Evolutionary conservation across 1,140 invertebrate species (phyloP).

Genomic region (Venturia canescens): DNA sequence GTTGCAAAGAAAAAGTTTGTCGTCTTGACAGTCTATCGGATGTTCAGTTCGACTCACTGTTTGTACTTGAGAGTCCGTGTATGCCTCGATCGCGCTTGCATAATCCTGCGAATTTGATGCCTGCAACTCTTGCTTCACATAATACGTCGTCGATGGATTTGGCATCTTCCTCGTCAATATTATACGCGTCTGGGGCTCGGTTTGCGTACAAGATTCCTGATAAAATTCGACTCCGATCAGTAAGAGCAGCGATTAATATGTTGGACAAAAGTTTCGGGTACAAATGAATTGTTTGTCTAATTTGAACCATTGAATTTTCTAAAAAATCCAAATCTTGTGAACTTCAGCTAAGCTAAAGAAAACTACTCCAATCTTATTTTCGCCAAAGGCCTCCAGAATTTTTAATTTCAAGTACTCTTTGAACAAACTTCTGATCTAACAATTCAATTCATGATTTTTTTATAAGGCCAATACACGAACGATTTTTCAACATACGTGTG

Average conservation of each 20-base stretch:
- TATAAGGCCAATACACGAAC: not conserved
- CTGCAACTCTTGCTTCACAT: constrained; percentile 68
- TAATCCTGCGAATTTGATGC: constrained; percentile 48
- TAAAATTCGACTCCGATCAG: constrained; percentile 22
- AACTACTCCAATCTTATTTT: no score
- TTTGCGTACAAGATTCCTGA: constrained; percentile 72
- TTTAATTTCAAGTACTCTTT: no score
- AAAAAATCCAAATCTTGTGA: no score
- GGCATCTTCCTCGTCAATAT: constrained; percentile 60
- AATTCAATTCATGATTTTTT: no score
- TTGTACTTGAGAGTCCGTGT: constrained; percentile 50
- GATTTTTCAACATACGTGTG: not conserved
- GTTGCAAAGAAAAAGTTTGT: constrained; percentile 72
- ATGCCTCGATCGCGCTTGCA: constrained; percentile 55
- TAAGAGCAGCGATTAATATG: not conserved
- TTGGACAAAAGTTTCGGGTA: not conserved
- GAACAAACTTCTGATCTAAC: no score
- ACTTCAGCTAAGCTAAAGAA: no score
- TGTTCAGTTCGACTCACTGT: constrained; percentile 26
- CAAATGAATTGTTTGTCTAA: no score
- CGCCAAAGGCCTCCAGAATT: no score
- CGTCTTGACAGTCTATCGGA: constrained; percentile 62
- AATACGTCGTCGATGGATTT: constrained; percentile 64
- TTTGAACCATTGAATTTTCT: no score
- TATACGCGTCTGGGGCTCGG: constrained; percentile 64